Conservation (phyloP, 2,113 vertebrate genomes). For the Arvicanthis niloticus region DNA sequence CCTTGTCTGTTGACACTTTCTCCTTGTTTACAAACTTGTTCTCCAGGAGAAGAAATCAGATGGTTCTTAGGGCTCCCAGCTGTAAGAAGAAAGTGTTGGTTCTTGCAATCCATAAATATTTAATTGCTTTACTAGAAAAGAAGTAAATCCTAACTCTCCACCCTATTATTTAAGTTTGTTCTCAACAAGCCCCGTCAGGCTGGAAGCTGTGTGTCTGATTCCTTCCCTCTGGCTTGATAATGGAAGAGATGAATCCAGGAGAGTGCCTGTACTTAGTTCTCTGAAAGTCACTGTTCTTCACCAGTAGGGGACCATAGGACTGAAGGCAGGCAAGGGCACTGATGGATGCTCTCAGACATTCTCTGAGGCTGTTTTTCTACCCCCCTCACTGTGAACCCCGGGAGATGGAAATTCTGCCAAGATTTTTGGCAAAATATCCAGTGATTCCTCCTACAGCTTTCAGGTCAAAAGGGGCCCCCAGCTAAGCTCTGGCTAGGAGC, state of each 20-base stretch:
- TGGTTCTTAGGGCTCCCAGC: slow-evolving; percentile 63
- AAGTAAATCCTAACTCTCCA: background rate
- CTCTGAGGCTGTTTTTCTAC: background rate
- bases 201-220: background rate
- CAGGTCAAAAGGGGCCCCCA: background rate
- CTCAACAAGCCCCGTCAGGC: slow-evolving; percentile 67
- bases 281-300: background rate
- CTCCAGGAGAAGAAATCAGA: slow-evolving; percentile 75
- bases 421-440: background rate
- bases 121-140: slow-evolving; percentile 59
- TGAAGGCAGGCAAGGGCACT: background rate
- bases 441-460: too few relatives aligned
- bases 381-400: background rate
- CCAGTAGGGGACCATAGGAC: background rate
- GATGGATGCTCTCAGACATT: background rate
- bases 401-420: background rate
- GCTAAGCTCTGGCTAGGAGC: background rate
- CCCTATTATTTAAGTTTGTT: slow-evolving; percentile 59
- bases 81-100: slow-evolving; percentile 62
- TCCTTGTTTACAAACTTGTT: slow-evolving; percentile 78
- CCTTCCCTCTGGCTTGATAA: slow-evolving; percentile 39
- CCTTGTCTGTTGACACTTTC: slow-evolving; percentile 74
- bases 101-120: slow-evolving; percentile 73
- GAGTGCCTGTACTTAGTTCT: background rate
- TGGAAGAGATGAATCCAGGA: background rate